Conservation (phyloP, 2,797 vertebrate genomes). For the Hydrophis major region DNA sequence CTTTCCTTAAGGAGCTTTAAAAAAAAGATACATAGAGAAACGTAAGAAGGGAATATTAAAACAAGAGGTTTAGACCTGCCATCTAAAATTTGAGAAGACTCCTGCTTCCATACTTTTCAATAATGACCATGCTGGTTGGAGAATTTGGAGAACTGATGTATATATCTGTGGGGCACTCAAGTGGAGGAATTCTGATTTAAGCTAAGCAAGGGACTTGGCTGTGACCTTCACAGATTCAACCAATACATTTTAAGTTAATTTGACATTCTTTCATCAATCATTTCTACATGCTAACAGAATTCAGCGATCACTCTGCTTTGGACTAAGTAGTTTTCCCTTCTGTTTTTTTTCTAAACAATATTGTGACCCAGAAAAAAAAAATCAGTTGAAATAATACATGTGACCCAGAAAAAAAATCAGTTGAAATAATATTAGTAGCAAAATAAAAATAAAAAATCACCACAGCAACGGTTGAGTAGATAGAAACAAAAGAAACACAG, state of each 20-base stretch:
- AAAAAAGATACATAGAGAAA: neutral
- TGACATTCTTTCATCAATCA: neutral
- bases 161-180: neutral
- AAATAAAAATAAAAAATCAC: neutral
- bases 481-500: neutral
- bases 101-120: neutral
- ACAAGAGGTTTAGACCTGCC: neutral
- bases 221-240: neutral
- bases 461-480: neutral
- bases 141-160: neutral
- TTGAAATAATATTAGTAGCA: neutral
- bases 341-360: neutral
- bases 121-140: neutral
- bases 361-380: neutral
- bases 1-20: neutral
- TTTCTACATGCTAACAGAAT: neutral
- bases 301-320: neutral
- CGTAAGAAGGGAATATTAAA: neutral
- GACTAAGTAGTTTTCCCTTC: neutral
- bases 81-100: neutral
- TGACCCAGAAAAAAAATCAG: neutral
- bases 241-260: neutral
- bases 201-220: neutral
- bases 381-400: neutral
- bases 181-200: slow-evolving; percentile 57